These are phyloP conservation scores for Amblyopsis hoosieri DNA, from an alignment of 2,797 vertebrate species.

Conservation along the genomic window DNA sequence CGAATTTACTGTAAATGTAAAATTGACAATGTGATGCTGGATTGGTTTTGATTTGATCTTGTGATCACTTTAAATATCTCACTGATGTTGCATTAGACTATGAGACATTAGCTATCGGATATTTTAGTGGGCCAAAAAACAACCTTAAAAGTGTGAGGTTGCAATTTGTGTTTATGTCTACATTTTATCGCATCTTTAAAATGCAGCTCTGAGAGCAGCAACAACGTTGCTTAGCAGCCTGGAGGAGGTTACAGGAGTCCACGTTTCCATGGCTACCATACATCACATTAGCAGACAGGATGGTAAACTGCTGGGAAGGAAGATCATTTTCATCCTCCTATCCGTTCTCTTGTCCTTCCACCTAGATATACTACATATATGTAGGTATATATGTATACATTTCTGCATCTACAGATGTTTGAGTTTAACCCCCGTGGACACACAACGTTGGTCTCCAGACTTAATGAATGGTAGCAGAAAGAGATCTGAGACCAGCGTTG, in stretches of 20 bases:
- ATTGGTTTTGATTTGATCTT: no score
- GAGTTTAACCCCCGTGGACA: conserved; percentile 39
- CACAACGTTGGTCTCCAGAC: conserved; percentile 37
- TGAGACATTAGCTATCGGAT: no score
- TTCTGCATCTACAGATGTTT: conserved; percentile 29
- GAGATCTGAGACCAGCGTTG: conserved; percentile 32
- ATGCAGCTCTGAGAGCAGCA: not conserved
- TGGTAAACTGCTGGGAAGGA: conserved; percentile 31
- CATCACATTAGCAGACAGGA: conserved; percentile 26
- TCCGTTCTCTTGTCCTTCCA: conserved; percentile 20
- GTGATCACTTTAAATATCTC: no score
- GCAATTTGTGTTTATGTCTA: no score
- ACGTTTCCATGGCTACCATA: conserved; percentile 22
- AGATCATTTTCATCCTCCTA: conserved; percentile 28
- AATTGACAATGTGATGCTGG: no score
- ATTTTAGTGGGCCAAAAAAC: no score
- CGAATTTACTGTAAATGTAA: no score
- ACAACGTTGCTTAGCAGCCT: not conserved
- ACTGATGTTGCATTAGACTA: no score
- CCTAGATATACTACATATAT: conserved; percentile 34
- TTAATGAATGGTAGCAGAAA: conserved; percentile 63
- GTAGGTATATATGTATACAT: conserved; percentile 48
- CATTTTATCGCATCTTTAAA: no score
- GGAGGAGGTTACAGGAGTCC: conserved; percentile 3
- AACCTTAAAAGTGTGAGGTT: no score